phyloP scores from a whole-genome alignment of 2,113 vertebrate species.

The Microtus oregoni region DNA sequence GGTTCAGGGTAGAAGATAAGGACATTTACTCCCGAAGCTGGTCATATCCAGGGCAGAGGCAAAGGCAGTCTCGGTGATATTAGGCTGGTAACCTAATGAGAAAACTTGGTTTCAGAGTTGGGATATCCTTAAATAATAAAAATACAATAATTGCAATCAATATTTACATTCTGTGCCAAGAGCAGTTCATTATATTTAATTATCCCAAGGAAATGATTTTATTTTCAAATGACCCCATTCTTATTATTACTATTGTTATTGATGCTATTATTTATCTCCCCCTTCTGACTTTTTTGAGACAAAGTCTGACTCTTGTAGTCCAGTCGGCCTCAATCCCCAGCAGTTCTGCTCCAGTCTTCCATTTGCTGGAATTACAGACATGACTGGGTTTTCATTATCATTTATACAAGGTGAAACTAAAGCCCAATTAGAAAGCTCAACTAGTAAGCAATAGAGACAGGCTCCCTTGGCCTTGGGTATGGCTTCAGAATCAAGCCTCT shows the following conservation, averaged over 20 bases:
- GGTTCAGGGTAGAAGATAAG: neutral
- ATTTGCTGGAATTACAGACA: neutral
- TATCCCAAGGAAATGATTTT: neutral
- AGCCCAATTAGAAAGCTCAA: neutral
- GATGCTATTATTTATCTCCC: neutral
- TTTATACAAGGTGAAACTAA: neutral
- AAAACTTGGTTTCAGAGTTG: neutral
- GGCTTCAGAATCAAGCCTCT: neutral
- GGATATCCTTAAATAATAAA: neutral
- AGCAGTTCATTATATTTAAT: neutral
- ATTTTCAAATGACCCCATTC: neutral
- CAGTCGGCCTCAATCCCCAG: neutral
- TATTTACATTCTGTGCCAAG: neutral
- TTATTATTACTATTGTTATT: neutral
- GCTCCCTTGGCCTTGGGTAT: accelerated
- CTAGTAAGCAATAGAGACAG: neutral
- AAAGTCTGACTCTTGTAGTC: neutral
- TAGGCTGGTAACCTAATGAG: neutral
- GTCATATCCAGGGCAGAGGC: neutral
- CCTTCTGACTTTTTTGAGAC: neutral
- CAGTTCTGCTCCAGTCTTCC: neutral
- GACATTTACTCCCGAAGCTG: neutral
- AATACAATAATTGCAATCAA: neutral
- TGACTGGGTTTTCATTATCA: neutral
- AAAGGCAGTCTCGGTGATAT: neutral